phyloP scores from a whole-genome alignment of 2,888 invertebrate genomes.

The Lasioglossum oenotherae region DNA sequence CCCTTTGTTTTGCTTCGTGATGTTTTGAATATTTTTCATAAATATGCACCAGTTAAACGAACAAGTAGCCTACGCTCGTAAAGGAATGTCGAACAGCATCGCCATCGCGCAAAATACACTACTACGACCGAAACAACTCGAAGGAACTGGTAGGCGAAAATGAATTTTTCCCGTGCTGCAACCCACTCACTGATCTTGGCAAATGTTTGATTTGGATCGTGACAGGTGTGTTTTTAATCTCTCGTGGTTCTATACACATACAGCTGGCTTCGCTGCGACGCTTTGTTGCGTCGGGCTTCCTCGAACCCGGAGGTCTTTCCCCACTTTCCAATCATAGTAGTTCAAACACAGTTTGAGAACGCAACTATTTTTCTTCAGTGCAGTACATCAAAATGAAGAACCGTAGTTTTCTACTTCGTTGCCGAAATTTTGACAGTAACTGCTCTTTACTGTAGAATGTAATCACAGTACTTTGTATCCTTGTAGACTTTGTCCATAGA shows the following conservation, averaged over 20 bases:
- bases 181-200: conserved; percentile 2
- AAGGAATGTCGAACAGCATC: conserved; percentile 18
- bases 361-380: no score
- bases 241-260: conserved; percentile 6
- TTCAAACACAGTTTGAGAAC: neutral
- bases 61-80: conserved; percentile 32
- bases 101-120: conserved; percentile 30
- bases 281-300: neutral
- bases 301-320: conserved; percentile 1
- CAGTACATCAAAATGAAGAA: no score
- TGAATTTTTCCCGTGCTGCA: conserved; percentile 16
- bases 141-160: conserved; percentile 33
- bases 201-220: conserved; percentile 38
- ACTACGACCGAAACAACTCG: conserved; percentile 29
- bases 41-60: conserved; percentile 46
- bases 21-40: conserved; percentile 52
- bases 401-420: no score
- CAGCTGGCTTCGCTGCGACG: neutral
- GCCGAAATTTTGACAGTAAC: no score
- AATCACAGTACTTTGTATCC: no score
- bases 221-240: conserved; percentile 47
- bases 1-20: neutral
- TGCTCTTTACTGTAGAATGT: no score
- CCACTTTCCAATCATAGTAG: conserved; percentile 1
- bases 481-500: no score